Conservation (phyloP, 2,797 vertebrate genomes). For the Anabas testudineus region DNA sequence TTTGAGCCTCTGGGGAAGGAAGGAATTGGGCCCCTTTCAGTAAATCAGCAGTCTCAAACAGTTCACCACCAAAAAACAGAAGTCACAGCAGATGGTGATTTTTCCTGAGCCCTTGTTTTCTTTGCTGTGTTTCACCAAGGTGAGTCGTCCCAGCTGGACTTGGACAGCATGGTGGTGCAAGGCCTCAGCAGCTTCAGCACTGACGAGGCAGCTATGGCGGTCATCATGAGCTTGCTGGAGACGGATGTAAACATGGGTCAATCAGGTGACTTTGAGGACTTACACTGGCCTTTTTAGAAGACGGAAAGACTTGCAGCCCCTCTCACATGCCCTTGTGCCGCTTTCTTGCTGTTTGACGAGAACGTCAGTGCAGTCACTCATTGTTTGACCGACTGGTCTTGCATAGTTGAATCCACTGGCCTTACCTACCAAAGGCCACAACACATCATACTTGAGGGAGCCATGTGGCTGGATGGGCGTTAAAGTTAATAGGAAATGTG, state of each 20-base stretch:
- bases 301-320: not conserved
- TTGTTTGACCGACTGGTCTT: slow-evolving; percentile 26
- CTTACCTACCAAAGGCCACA: slow-evolving; percentile 38
- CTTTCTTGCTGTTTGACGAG: slow-evolving; percentile 30
- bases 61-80: no score
- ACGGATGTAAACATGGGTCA: slow-evolving; percentile 93
- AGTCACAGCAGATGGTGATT: no score
- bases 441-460: slow-evolving; percentile 28
- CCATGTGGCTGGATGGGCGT: not conserved
- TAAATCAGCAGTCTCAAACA: no score
- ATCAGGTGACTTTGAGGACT: slow-evolving; percentile 92
- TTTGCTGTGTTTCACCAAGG: slow-evolving; percentile 72
- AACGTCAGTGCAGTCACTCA: not conserved
- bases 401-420: slow-evolving; percentile 33
- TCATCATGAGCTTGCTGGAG: slow-evolving; percentile 97
- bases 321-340: slow-evolving; percentile 20
- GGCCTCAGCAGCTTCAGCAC: slow-evolving; percentile 94
- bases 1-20: no score
- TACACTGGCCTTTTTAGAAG: slow-evolving; percentile 90
- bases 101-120: not conserved
- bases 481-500: slow-evolving; percentile 14
- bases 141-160: slow-evolving; percentile 88
- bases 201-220: slow-evolving; percentile 95
- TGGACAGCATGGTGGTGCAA: slow-evolving; percentile 91
- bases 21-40: no score